Base-by-base conservation (phyloP, 2,797 vertebrate genomes). In the Rachycentron canadum region DNA sequence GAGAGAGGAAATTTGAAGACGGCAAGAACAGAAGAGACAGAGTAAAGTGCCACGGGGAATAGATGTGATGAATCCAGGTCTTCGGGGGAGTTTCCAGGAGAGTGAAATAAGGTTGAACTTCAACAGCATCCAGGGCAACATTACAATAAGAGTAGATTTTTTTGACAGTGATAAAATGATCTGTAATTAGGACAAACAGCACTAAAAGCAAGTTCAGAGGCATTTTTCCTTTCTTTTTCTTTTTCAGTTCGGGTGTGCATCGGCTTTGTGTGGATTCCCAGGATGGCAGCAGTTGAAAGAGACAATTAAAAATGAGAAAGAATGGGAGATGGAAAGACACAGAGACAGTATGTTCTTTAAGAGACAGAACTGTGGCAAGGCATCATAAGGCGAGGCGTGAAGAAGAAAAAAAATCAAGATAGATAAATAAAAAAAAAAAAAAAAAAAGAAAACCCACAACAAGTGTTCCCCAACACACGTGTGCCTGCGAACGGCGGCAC, bases 201-300 rank as follows among this genome's bases (percentile, higher is more conserved):
- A 93, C 92, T 94, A 94, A 96, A 95, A 94, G 93, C 94, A 93
- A 88, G 86, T 93, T 94, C 93, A 94, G 93, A 92, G 91, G 91
- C 87, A 91, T 25, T 87, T 80, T 61, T 28, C 34, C 60, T 14
- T 4, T 88, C 30, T 85, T 89, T 40, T 5, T 36, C 88, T 41
- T 84, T 88, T 43, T 12, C 2, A 84, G 89, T 89, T 88, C 88
- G 92, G 62, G 11, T 84, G 93, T 88, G 89, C 90, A 71, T 92
- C 84, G 89, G 91, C 85, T 86, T 78, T 92, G 79, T 92, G 91
- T 88, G 90, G 85, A 92, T 87, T 86, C 90, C 90, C 88, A 84
- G 91, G 86, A 87, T 91, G 88, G 90, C 89, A 73, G 53, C 88
- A 86, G 85, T 73, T 79, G 81, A 84, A 88, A 77, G 34, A 47